phyloP scores from a whole-genome alignment of 2,888 invertebrate genomes.

The Seladonia tumulorum region DNA sequence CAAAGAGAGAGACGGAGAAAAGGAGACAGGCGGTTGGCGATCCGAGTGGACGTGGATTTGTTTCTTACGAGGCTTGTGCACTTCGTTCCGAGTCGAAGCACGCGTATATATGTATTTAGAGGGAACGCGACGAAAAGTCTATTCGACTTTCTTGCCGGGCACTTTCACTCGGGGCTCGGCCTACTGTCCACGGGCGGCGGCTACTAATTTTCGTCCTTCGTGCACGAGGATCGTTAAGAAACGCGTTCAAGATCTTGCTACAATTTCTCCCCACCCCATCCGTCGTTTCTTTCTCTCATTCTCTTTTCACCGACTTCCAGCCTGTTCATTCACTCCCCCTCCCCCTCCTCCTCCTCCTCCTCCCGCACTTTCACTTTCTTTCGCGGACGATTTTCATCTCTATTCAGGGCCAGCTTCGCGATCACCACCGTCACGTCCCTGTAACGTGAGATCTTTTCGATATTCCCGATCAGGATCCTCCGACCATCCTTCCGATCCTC shows the following conservation, averaged over 20 bases:
- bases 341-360: background rate
- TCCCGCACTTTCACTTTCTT: conserved; percentile 52
- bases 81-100: conserved; percentile 59
- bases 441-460: background rate
- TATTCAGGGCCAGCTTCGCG: conserved; percentile 3
- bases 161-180: conserved; percentile 61
- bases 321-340: conserved; percentile 46
- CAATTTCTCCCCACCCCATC: conserved; percentile 14
- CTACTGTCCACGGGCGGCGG: conserved; percentile 16
- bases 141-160: conserved; percentile 63
- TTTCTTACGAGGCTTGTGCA: conserved; percentile 54
- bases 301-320: background rate
- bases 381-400: conserved; percentile 11
- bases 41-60: conserved; percentile 46
- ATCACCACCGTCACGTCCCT: conserved; percentile 32
- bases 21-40: conserved; percentile 34
- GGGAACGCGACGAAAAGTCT: conserved; percentile 58
- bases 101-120: conserved; percentile 51
- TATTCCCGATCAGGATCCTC: background rate
- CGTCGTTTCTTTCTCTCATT: background rate
- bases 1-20: conserved; percentile 10
- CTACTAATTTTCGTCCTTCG: conserved; percentile 63
- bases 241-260: conserved; percentile 48
- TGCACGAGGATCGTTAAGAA: conserved; percentile 38
- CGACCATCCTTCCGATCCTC: background rate